Evolutionary conservation across 1,140 invertebrate species (phyloP), one percentile per base, ranked within the genome.

Genomic region (Andrena cerasifolii): DNA sequence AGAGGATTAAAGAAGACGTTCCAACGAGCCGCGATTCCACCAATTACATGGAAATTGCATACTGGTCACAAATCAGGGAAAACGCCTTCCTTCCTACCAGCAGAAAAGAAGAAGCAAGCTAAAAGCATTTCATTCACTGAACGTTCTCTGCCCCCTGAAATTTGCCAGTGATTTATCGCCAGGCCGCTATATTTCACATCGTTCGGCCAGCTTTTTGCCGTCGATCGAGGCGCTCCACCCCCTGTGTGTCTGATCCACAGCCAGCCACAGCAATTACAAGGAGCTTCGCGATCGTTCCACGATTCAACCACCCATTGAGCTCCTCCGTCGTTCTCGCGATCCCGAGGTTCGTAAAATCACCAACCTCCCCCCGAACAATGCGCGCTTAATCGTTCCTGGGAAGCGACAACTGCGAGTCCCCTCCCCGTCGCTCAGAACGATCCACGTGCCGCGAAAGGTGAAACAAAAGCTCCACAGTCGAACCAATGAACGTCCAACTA

Each of bases 1-100:
- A 26, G 43, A 21, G 43, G 49, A 36, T 77, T 49, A 66, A 80
- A 80, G 26, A 65, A 63, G 59, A 58, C 53, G 40, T 70, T 66
- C 59, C 12, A 24, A 40, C 5, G 16, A 43, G 43, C 31, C 21
- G 18, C 14, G 45, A 33, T 59, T 43, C 33, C 24, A 58, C 24
- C 31, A 47, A 78, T 67, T 53, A 28, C 53, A 53, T 24, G 40
- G 7, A 45, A 56, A 56, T 68, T 68, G 51, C 51, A 43, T 8
- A 14, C 21, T 16, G 28, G 7, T 68, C 21, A 31, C 49, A 21
- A 72, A 54, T 58, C 40, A 18, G 8, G 18, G 6, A 36, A 68
- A 24, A 68, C 33, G 43, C 45, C 45, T 71, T 66, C 62, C 43
- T 45, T 78, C 74, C 26, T 16, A 1, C 21, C 36, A 56, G 51